Conservation (phyloP, 2,888 invertebrate genomes). For the Caenorhabditis afra region DNA sequence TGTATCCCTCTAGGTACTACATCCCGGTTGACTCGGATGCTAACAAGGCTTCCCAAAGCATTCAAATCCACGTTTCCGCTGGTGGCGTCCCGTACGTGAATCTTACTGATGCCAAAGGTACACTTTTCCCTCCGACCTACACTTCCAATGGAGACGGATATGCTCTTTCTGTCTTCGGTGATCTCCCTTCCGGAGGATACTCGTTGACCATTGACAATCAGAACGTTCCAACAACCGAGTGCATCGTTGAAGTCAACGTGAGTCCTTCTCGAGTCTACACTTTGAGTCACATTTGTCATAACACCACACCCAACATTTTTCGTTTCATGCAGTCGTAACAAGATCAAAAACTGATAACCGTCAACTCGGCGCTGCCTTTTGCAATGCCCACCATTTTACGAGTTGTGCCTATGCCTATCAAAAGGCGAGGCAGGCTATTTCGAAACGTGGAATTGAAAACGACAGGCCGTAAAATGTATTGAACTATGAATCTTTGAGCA, state of each 20-base stretch:
- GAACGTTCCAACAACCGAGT: slow-evolving; percentile 60
- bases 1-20: slow-evolving; percentile 60
- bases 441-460: slow-evolving; percentile 44
- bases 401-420: slow-evolving; percentile 52
- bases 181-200: slow-evolving; percentile 63
- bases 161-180: slow-evolving; percentile 31
- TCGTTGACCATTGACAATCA: slow-evolving; percentile 61
- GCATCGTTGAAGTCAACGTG: slow-evolving; percentile 69
- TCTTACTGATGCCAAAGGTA: slow-evolving; percentile 54
- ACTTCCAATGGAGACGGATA: slow-evolving; percentile 34
- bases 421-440: slow-evolving; percentile 16
- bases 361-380: slow-evolving; percentile 17
- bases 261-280: slow-evolving; percentile 13
- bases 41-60: slow-evolving; percentile 18
- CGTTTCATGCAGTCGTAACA: slow-evolving; percentile 22
- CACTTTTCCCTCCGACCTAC: slow-evolving; percentile 27
- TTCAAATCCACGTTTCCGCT: slow-evolving; percentile 60
- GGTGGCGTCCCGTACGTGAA: slow-evolving; percentile 60
- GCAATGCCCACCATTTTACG: slow-evolving; percentile 38
- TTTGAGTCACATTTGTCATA: slow-evolving; percentile 26
- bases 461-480: slow-evolving; percentile 40
- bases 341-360: slow-evolving; percentile 56
- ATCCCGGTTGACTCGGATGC: slow-evolving; percentile 58
- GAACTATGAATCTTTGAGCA: slow-evolving; percentile 17
- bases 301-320: slow-evolving; percentile 3